Conservation (phyloP, 2,888 invertebrate species). For the Dorcus parallelipipedus region DNA sequence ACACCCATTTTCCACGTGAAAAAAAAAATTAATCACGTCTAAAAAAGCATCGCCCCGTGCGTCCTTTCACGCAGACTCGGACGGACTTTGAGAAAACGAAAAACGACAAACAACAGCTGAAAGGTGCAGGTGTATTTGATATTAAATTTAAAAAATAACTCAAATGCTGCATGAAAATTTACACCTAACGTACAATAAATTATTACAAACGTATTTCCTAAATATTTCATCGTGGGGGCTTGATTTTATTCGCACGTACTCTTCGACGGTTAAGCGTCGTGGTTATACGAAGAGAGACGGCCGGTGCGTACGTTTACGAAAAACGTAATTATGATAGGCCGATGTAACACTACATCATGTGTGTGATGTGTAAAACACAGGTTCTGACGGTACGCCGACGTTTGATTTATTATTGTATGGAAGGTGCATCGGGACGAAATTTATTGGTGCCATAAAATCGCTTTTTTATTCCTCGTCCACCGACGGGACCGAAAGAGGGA, state of each 20-base stretch:
- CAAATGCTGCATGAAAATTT: slow-evolving; percentile 30
- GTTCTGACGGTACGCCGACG: slow-evolving; percentile 31
- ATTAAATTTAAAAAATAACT: slow-evolving; percentile 2
- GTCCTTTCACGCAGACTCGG: not conserved
- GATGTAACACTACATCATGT: slow-evolving; percentile 46
- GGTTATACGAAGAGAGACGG: slow-evolving; percentile 14
- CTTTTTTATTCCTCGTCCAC: not conserved
- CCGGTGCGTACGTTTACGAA: slow-evolving; percentile 21
- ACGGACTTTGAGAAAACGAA: not conserved
- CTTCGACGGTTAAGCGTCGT: not conserved
- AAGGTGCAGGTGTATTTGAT: not conserved
- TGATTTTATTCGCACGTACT: not conserved
- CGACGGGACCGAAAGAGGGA: not conserved
- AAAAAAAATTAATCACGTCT: not conserved
- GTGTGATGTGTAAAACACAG: slow-evolving; percentile 45
- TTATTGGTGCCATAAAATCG: slow-evolving; percentile 18
- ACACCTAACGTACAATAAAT: slow-evolving; percentile 40
- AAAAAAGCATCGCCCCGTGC: not conserved
- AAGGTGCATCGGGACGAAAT: slow-evolving; percentile 30
- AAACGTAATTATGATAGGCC: slow-evolving; percentile 37
- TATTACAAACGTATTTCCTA: slow-evolving; percentile 26
- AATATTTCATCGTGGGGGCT: slow-evolving; percentile 12
- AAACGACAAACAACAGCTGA: not conserved
- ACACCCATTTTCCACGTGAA: not conserved
- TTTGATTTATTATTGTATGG: slow-evolving; percentile 38